phyloP scores from a whole-genome alignment of 2,113 vertebrate species.

The Silurus meridionalis region DNA sequence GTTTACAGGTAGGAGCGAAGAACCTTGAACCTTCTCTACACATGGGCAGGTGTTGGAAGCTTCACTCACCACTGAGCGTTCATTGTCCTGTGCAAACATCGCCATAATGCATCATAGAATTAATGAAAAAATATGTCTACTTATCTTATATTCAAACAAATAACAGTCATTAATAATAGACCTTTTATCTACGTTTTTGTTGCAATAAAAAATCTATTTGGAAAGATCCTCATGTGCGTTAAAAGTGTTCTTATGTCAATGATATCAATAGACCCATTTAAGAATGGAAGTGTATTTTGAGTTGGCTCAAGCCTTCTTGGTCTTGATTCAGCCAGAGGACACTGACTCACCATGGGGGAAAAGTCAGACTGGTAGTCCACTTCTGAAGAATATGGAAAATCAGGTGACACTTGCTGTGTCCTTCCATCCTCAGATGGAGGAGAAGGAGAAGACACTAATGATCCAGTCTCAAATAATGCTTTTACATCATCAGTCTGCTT shows the following conservation, averaged over 20 bases:
- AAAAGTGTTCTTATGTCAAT: neutral
- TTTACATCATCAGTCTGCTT: neutral
- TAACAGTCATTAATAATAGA: neutral
- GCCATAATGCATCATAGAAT: constrained; percentile 3
- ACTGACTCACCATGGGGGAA: constrained; percentile 79
- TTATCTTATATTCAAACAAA: neutral
- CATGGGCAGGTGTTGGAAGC: constrained; percentile 83
- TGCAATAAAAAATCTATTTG: too few relatives aligned
- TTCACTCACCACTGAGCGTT: constrained; percentile 64
- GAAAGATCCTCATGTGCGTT: neutral
- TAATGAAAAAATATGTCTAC: neutral
- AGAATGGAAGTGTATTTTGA: neutral
- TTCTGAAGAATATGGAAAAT: constrained; percentile 70
- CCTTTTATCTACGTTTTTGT: too few relatives aligned
- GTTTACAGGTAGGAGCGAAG: constrained; percentile 81
- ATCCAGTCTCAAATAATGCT: neutral
- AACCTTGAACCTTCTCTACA: constrained; percentile 82
- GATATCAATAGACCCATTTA: neutral
- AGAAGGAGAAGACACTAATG: constrained; percentile 22
- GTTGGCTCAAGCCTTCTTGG: neutral
- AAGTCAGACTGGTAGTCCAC: constrained; percentile 81
- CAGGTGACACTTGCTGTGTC: constrained; percentile 72
- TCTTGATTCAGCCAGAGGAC: neutral
- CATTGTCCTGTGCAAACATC: constrained; percentile 64
- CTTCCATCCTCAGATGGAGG: constrained; percentile 78